Conservation (phyloP, 1,140 invertebrate species). For the Drosophila sulfurigaster region DNA sequence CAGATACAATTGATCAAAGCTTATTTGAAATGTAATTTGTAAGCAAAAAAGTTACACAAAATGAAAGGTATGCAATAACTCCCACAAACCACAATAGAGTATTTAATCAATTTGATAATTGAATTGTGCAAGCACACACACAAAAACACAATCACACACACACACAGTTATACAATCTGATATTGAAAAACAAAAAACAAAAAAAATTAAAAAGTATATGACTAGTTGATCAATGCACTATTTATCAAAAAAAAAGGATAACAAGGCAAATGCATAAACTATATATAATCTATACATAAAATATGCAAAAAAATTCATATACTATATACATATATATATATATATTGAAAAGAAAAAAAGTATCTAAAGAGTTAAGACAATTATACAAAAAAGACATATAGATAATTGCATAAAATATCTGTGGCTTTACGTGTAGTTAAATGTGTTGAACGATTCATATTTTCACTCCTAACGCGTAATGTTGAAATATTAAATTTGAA, state of each 20-base stretch:
- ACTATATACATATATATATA: slow-evolving; percentile 46
- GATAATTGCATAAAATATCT: slow-evolving; percentile 38
- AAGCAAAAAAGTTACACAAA: slow-evolving; percentile 69
- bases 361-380: slow-evolving; percentile 75
- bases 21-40: slow-evolving; percentile 62
- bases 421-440: slow-evolving; percentile 72
- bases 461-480: slow-evolving; percentile 34
- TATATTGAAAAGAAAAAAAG: slow-evolving; percentile 55
- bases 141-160: slow-evolving; percentile 49
- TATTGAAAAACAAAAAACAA: slow-evolving; percentile 8
- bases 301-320: slow-evolving; percentile 48
- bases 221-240: slow-evolving; percentile 80
- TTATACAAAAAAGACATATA: slow-evolving; percentile 59
- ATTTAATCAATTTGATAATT: slow-evolving; percentile 40
- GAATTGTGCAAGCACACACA: slow-evolving; percentile 55
- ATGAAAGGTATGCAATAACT: slow-evolving; percentile 67
- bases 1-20: slow-evolving; percentile 31
- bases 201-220: slow-evolving; percentile 66
- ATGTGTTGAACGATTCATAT: slow-evolving; percentile 63
- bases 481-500: slow-evolving; percentile 53
- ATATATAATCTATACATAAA: slow-evolving; percentile 71
- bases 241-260: slow-evolving; percentile 58
- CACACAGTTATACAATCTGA: slow-evolving; percentile 50
- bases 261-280: slow-evolving; percentile 63
- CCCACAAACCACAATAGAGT: slow-evolving; percentile 53